phyloP scores from a whole-genome alignment of 1,140 invertebrate genomes.

The Cotesia typhae region DNA sequence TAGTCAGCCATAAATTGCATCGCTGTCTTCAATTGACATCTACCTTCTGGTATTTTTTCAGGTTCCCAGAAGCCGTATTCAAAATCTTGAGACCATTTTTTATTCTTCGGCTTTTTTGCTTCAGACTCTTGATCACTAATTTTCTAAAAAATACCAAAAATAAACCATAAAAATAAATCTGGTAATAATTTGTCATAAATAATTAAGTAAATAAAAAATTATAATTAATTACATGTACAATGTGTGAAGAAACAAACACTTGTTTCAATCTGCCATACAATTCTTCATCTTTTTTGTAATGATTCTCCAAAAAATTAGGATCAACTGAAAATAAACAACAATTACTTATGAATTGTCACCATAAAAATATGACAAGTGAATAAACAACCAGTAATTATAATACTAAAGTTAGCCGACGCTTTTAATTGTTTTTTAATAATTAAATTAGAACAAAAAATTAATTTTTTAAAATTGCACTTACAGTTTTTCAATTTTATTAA shows the following conservation, averaged over 20 bases:
- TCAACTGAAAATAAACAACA: conserved; percentile 63
- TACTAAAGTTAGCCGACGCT: too few species aligned
- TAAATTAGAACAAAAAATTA: too few species aligned
- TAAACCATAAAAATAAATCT: too few species aligned
- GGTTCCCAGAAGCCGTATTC: conserved; percentile 49
- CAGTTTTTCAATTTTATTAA: too few species aligned
- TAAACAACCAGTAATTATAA: too few species aligned
- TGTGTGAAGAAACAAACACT: conserved; percentile 74
- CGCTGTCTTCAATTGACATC: conserved; percentile 56
- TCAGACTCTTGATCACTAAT: conserved; percentile 10
- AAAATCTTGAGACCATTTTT: conserved; percentile 46
- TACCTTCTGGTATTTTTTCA: conserved; percentile 51
- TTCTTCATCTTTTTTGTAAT: conserved; percentile 68
- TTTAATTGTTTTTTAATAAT: too few species aligned
- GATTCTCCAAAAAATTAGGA: conserved; percentile 69
- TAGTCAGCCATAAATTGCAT: conserved; percentile 72
- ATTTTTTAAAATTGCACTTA: too few species aligned
- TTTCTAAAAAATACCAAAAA: background rate
- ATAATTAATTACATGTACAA: conserved; percentile 53
- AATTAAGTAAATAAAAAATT: conserved; percentile 26
- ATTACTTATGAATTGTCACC: background rate
- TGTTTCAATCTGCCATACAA: conserved; percentile 72
- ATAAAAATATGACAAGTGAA: too few species aligned
- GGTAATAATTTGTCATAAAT: too few species aligned
- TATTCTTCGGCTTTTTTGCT: conserved; percentile 15